Conservation (phyloP, 2,113 vertebrate genomes). For the Shinisaurus crocodilurus region DNA sequence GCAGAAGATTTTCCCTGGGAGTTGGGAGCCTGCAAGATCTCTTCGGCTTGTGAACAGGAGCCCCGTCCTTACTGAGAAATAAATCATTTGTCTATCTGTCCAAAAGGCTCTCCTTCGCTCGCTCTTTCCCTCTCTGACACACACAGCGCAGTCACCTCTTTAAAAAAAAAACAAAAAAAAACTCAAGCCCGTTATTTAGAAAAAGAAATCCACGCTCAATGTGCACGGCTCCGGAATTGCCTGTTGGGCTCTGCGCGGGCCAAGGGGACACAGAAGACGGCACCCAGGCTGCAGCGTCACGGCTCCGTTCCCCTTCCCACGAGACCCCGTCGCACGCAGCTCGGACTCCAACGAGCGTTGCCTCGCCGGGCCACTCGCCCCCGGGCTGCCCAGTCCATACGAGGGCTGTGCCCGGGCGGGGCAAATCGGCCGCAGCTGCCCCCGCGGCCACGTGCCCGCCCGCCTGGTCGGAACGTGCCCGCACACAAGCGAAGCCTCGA, state of each 20-base stretch:
- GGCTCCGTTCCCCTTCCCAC: neutral
- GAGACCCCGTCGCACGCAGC: too few relatives aligned
- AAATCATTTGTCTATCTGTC: conserved; percentile 63
- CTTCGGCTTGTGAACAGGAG: conserved; percentile 64
- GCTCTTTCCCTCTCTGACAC: neutral
- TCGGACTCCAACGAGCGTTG: too few relatives aligned
- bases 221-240: conserved; percentile 33
- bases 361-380: too few relatives aligned
- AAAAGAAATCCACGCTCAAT: conserved; percentile 36
- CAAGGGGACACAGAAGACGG: neutral
- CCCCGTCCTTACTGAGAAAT: conserved; percentile 63
- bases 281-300: too few relatives aligned
- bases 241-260: neutral
- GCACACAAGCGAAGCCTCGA: too few relatives aligned
- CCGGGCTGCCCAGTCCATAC: too few relatives aligned
- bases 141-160: conserved; percentile 17
- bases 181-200: conserved; percentile 50
- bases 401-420: too few relatives aligned
- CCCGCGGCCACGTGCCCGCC: too few relatives aligned
- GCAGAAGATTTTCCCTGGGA: conserved; percentile 19
- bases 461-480: too few relatives aligned
- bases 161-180: too few relatives aligned
- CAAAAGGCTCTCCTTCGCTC: conserved; percentile 30
- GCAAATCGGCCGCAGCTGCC: too few relatives aligned
- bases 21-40: conserved; percentile 43